Evolutionary conservation across 2,113 vertebrate genomes (phyloP).

Genomic region (Cochlearius cochlearius): DNA sequence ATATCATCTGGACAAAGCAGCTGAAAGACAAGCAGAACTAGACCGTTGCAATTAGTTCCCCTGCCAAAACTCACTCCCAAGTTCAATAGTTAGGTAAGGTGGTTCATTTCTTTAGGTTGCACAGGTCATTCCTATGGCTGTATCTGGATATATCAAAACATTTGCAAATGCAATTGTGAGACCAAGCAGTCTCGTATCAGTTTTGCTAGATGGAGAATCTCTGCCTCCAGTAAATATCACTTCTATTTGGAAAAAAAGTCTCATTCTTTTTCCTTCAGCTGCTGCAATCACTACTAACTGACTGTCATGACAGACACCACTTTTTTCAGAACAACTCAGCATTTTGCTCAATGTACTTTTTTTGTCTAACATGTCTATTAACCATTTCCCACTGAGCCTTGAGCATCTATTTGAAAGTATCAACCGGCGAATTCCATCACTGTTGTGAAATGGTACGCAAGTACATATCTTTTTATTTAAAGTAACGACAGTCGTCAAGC

Average conservation of each 20-base stretch:
- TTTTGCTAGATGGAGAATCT: not conserved
- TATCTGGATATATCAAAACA: not conserved
- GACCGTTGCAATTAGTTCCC: not conserved
- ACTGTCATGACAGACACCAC: not conserved
- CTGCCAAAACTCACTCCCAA: not conserved
- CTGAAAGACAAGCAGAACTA: not conserved
- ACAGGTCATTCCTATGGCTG: not conserved
- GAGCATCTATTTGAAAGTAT: not conserved
- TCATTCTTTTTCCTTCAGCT: not conserved
- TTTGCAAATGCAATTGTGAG: not conserved
- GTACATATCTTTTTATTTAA: not conserved
- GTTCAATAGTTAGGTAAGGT: not conserved
- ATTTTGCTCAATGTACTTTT: not conserved
- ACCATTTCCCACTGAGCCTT: not conserved
- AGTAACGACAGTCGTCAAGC: not conserved
- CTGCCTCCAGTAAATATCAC: not conserved
- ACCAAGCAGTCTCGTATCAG: not conserved
- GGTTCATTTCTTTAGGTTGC: not conserved
- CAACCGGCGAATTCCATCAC: accelerated
- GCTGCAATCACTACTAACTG: not conserved
- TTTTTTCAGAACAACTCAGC: not conserved
- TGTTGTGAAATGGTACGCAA: not conserved
- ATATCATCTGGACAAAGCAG: not conserved
- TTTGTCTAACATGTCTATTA: not conserved
- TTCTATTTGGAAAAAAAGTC: not conserved